A percentile compares a stretch with the other conserved stretches of the same genome.
These are phyloP conservation scores for Tenualosa ilisha DNA, from an alignment of 2,797 vertebrate species.

Conservation along the genomic window DNA sequence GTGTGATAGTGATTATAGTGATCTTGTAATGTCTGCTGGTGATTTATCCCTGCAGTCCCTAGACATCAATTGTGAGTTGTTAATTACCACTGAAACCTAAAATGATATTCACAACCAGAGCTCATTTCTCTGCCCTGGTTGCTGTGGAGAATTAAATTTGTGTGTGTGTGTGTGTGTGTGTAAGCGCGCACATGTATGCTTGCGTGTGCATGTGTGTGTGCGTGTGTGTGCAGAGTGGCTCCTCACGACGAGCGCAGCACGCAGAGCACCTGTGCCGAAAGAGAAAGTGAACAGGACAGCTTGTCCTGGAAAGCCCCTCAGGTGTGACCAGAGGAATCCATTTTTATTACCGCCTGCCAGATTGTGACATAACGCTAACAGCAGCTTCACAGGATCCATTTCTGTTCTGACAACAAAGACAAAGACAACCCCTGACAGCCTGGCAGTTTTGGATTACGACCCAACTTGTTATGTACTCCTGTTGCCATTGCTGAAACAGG, in stretches of 20 bases:
- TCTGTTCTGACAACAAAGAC: conserved; percentile 14
- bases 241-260: background rate
- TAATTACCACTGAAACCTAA: background rate
- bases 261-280: conserved; percentile 13
- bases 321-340: conserved; percentile 12
- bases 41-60: background rate
- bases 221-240: background rate
- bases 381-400: background rate
- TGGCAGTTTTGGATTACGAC: conserved; percentile 6
- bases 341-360: conserved; percentile 16
- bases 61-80: background rate
- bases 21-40: background rate
- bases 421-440: background rate
- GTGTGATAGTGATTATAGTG: background rate
- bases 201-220: background rate
- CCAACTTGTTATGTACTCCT: conserved; percentile 5
- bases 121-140: background rate
- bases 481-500: background rate
- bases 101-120: conserved; percentile 5
- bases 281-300: conserved; percentile 4
- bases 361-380: conserved; percentile 3
- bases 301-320: conserved; percentile 17
- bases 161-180: conserved; percentile 2
- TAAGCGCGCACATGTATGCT: background rate
- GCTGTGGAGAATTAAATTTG: background rate